Evolutionary conservation across 23 tunicate genomes (phyloP).

Genomic region (Phallusia fumigata): DNA sequence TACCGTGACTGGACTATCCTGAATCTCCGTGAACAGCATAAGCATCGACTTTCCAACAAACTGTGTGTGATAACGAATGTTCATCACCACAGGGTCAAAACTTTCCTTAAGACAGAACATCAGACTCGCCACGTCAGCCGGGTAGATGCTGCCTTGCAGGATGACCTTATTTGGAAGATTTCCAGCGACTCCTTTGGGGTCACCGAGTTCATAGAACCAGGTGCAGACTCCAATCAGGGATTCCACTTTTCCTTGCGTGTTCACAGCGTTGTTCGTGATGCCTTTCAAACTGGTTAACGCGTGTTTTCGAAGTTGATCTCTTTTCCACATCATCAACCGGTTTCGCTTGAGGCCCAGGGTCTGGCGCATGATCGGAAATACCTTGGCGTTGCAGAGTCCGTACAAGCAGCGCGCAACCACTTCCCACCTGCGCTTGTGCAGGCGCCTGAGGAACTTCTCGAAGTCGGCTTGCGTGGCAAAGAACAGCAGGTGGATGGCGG

Average conservation of each 20-base stretch:
- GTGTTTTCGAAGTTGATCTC: background rate
- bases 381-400: background rate
- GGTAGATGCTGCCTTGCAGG: background rate
- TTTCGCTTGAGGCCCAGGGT: background rate
- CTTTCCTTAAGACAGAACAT: background rate
- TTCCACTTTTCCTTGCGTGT: background rate
- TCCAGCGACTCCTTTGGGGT: background rate
- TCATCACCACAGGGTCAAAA: background rate
- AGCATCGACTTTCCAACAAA: conserved; percentile 7
- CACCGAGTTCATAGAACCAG: background rate
- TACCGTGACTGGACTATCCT: background rate
- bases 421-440: conserved; percentile 7
- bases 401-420: background rate
- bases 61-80: background rate
- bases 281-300: too few relatives aligned
- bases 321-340: background rate
- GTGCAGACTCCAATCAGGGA: background rate
- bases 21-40: background rate
- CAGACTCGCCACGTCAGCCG: background rate
- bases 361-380: background rate
- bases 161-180: background rate
- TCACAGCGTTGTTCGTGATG: too few relatives aligned
- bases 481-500: conserved; percentile 8
- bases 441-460: background rate
- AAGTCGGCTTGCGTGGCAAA: background rate